Base-by-base conservation (phyloP, 2,113 vertebrate genomes). In the Riparia riparia region DNA sequence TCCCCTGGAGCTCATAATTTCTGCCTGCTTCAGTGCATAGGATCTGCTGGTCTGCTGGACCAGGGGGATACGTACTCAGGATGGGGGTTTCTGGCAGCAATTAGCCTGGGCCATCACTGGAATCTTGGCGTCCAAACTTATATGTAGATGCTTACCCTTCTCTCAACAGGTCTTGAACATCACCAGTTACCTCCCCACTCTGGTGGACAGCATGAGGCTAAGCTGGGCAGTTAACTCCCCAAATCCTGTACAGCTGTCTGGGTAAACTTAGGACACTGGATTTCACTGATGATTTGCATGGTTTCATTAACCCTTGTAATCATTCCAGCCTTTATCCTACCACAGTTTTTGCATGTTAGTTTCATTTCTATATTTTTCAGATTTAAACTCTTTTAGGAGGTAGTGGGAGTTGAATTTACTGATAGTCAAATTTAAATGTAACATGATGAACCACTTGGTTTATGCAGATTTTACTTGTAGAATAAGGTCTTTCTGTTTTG, bases 21-120 rank as follows among this genome's bases (percentile, higher is more conserved):
- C 42, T 77, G 21, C 6, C 39, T 73, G 28, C 24, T 86, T 65
- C 37, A 44, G 26, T 9, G 32, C 47, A 47, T 26, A 64, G 3
- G 5, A 19, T 19, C 11, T 57, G 25, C 49, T 26, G 49, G 49
- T 77, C 25, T 82, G 4, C 10, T 10, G 20, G 29, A 54, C n/a
- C 21, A 66, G 34, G 13, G 9, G 3, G 37, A 26, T 65, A 20
- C 20, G 64, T 77, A 7, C 5, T 22, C 0, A 0, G 21, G 7
- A 32, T 69, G 21, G 10, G 8, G 3, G 1, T 1, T 1, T 42
- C 14, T 56, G 18, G 39, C 25, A 63, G 24, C 26, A 51, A 10
- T 44, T 31, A 72, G 9, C 10, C 24, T 56, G 44, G 18, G 19
- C 18, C 9, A 44, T 28, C 18, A 19, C n/a, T 28, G 41, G 14